Evolutionary conservation across 2,113 vertebrate genomes (phyloP).

Genomic region (Canis aureus): DNA sequence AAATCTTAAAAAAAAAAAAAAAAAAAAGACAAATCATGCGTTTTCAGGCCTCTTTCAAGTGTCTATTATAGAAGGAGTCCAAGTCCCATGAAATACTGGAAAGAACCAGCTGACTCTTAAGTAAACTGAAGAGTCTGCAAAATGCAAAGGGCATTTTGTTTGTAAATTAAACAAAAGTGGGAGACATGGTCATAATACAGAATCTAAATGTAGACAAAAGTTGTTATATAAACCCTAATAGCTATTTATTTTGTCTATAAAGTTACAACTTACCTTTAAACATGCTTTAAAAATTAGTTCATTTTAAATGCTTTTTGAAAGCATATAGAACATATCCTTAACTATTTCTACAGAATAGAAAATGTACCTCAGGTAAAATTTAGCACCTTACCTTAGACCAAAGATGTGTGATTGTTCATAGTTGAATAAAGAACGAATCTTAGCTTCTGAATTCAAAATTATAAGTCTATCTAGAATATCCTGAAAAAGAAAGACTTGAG

Average conservation of each 20-base stretch:
- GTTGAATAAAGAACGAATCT: constrained; percentile 96
- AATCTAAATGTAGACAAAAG: not conserved
- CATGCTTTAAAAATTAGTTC: not conserved
- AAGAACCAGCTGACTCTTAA: not conserved
- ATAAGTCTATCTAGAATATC: constrained; percentile 97
- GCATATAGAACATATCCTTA: not conserved
- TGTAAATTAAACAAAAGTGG: not conserved
- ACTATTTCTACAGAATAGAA: constrained; percentile 53
- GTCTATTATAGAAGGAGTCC: not conserved
- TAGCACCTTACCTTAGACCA: constrained; percentile 94
- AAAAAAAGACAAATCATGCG: not conserved
- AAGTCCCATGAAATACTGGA: not conserved
- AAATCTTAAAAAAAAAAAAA: too few relatives aligned
- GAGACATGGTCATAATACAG: not conserved
- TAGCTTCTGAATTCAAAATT: constrained; percentile 95
- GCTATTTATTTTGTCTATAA: not conserved
- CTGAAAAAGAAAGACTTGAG: constrained; percentile 85
- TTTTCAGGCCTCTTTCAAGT: not conserved
- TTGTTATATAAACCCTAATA: not conserved
- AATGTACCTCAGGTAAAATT: constrained; percentile 60
- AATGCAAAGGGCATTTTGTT: not conserved
- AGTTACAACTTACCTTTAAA: not conserved
- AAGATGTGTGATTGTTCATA: constrained; percentile 97
- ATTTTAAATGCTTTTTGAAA: constrained; percentile 1
- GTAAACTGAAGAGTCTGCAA: not conserved